Evolutionary conservation across 2,797 vertebrate species (phyloP), one percentile per base, ranked within the genome.

Genomic region (Odontamblyopus rebecca): DNA sequence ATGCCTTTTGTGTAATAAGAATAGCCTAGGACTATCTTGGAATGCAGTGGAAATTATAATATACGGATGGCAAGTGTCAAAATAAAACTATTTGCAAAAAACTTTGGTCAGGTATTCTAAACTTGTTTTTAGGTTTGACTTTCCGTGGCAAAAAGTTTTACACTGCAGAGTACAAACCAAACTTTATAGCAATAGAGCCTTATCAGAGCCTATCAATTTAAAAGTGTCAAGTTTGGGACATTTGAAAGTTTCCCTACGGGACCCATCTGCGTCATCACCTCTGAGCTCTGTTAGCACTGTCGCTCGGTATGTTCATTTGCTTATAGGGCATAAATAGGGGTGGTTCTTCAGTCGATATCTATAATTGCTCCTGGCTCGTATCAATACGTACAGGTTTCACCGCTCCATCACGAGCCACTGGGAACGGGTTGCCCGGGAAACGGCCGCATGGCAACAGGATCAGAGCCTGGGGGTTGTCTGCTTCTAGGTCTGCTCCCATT

Each of bases 371-470:
- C 68, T 78, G 84, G 86, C 79, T 79, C 82, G 82, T 92, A 91
- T 93, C 89, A 85, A 92, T 91, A 93, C 80, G 77, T 86, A 83
- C 85, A 85, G 84, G 86, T 89, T 91, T 91, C 84, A 88, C 90
- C 68, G 89, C 92, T 94, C 89, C 93, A 95, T 93, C 95, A 92
- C 88, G 82, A 93, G 90, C 94, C 94, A 93, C 91, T 93, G 95
- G 95, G 95, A 93, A 93, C 90, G 93, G 92, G 97, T 98, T 98
- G 97, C 97, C 96, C 94, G 90, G 96, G 97, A 95, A 97, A 98
- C 97, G 95, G 97, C 96, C 96, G 97, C 97, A 95, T 98, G 96
- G 97, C 97, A 98, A 98, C 97, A 95, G 94, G 95, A 95, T 94
- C 94, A 93, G 95, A 96, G 95, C 95, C 94, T 94, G 96, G 95